Base-by-base conservation (phyloP, 2,113 vertebrate genomes). In the Redunca redunca region DNA sequence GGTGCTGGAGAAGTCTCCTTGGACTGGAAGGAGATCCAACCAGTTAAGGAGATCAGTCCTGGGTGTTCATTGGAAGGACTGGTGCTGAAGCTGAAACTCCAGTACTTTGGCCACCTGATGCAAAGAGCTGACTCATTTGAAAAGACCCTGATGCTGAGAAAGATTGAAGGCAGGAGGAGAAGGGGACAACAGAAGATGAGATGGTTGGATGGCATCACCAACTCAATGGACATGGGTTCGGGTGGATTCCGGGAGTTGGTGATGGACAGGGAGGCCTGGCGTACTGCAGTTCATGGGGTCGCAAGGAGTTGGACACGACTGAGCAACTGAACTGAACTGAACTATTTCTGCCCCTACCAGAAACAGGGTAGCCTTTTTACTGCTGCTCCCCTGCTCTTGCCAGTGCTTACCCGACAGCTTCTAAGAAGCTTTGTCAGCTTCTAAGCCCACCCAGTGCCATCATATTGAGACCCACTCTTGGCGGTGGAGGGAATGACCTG, bases 51-150 rank as follows among this genome's bases (percentile, higher is more conserved):
- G 64, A n/a, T 67, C 64, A 67, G 33, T 67, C 16, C 64, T 67
- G 33, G 8, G 33, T 67, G 16, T 67, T n/a, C 64, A 19, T 10
- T 67, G 64, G 64, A 67, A 1, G 64, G 33, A 2, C 64, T 67
- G 8, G 36, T 36, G 17, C 5, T 67, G 17, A 36, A 36, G 64
- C 64, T 67, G 33, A 67, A 67, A 67, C 62, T n/a, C 33, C 30
- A n/a, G 5, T n/a, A 67, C 16, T 67, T 67, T 67, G 62, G 33
- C 62, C 33, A n/a, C 62, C 62, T 33, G 33, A 64, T n/a, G 62
- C 0, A 1, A 67, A 67, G 33, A 67, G 16, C 1, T 67, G 62
- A n/a, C 33, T n/a, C 62, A 67, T 19, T 2, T 5, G 33, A 67
- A 67, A n/a, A 67, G 33, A n/a, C 33, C 33, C 62, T n/a, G 17